Conservation (phyloP, 2,797 vertebrate species). For the Syndactyla subalaris region DNA sequence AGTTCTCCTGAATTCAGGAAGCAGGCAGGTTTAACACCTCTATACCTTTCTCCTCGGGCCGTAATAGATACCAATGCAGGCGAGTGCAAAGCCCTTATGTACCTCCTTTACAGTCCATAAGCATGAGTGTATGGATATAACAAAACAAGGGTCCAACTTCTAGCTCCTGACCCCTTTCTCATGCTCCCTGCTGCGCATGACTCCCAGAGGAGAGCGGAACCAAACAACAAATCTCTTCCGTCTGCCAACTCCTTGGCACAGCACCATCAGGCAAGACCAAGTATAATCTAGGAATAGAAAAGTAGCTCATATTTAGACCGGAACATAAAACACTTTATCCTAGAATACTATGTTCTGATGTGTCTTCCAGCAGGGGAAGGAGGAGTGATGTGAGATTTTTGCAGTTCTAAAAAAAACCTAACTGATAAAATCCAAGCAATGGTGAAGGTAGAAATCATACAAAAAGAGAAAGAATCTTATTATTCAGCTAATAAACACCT, state of each 20-base stretch:
- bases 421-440: not conserved
- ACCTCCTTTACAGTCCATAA: not conserved
- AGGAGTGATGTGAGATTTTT: not conserved
- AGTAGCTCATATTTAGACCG: not conserved
- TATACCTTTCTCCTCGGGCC: not conserved
- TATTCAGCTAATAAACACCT: not conserved
- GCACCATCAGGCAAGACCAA: not conserved
- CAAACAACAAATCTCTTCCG: not conserved
- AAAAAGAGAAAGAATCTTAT: not conserved
- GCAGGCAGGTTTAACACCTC: not conserved
- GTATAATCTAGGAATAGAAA: not conserved
- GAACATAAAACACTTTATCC: not conserved
- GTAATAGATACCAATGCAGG: rapidly evolving
- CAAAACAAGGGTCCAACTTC: not conserved
- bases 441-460: not conserved
- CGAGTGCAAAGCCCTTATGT: not conserved
- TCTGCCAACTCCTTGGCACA: not conserved
- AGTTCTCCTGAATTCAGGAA: not conserved
- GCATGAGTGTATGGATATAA: not conserved
- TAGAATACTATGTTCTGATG: not conserved
- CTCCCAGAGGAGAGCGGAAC: not conserved
- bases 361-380: not conserved
- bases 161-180: not conserved
- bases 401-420: not conserved
- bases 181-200: not conserved